Evolutionary conservation across 2,888 invertebrate genomes (phyloP).

Genomic region (Ophion ellenae): DNA sequence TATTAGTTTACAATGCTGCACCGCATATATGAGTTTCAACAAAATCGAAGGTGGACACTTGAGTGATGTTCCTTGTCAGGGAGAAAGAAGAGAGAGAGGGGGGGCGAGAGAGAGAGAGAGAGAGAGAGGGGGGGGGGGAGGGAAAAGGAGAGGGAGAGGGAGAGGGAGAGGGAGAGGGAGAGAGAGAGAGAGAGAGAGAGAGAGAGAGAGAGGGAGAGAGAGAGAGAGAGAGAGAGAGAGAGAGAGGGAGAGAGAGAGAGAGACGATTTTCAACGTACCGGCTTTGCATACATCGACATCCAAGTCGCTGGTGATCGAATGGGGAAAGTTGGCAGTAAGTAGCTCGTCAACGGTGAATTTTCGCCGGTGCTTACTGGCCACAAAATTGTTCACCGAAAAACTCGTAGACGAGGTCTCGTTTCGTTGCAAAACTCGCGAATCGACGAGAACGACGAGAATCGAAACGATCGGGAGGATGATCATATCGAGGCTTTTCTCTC

Average conservation of each 20-base stretch:
- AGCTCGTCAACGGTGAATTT: slow-evolving; percentile 89
- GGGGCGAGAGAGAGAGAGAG: no score
- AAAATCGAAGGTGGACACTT: no score
- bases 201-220: no score
- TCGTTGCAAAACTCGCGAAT: slow-evolving; percentile 62
- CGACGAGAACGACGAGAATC: slow-evolving; percentile 66
- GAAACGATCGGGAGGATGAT: slow-evolving; percentile 68
- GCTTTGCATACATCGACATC: slow-evolving; percentile 95
- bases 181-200: no score
- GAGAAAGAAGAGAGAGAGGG: no score
- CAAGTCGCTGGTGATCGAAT: slow-evolving; percentile 89
- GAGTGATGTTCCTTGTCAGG: no score
- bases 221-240: neutral
- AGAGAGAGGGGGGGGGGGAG: no score
- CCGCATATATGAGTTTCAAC: no score
- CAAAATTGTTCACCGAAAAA: slow-evolving; percentile 5
- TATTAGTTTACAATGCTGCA: no score
- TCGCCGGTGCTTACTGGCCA: slow-evolving; percentile 64
- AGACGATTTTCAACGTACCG: slow-evolving; percentile 85
- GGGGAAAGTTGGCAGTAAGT: slow-evolving; percentile 87
- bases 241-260: neutral
- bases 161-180: no score
- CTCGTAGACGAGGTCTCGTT: slow-evolving; percentile 62
- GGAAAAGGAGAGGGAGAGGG: no score
- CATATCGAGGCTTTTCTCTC: slow-evolving; percentile 70